Evolutionary conservation across 2,888 invertebrate genomes (phyloP).

Genomic region (Allacma fusca): DNA sequence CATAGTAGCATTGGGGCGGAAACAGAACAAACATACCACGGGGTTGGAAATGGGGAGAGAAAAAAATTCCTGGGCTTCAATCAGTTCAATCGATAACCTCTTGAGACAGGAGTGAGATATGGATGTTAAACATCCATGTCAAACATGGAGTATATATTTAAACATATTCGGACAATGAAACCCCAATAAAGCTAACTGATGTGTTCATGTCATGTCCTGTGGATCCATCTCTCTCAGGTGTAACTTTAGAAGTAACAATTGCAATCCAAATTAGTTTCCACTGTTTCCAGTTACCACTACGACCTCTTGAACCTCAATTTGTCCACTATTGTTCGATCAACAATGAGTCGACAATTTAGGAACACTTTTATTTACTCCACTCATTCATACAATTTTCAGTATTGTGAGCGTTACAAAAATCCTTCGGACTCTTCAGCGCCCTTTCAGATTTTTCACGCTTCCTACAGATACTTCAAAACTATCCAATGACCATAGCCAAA

Average conservation of each 20-base stretch:
- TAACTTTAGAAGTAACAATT: slow-evolving; percentile 32
- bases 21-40: slow-evolving; percentile 36
- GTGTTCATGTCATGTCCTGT: slow-evolving; percentile 33
- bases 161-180: slow-evolving; percentile 30
- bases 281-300: slow-evolving; percentile 36
- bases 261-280: slow-evolving; percentile 32
- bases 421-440: too few relatives aligned
- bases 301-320: slow-evolving; percentile 61
- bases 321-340: slow-evolving; percentile 59
- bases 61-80: slow-evolving; percentile 29
- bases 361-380: slow-evolving; percentile 10
- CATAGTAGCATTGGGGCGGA: slow-evolving; percentile 9
- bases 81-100: slow-evolving; percentile 36
- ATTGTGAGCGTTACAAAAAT: too few relatives aligned
- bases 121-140: slow-evolving; percentile 16
- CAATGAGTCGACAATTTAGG: slow-evolving; percentile 42
- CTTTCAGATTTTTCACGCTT: too few relatives aligned
- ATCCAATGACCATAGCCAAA: too few relatives aligned
- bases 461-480: too few relatives aligned
- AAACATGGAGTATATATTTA: neutral
- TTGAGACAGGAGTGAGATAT: neutral
- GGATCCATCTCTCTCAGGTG: slow-evolving; percentile 28
- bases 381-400: slow-evolving; percentile 16
- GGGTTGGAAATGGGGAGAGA: slow-evolving; percentile 12
- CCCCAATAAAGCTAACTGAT: neutral